Percentiles rank a stretch among this genome's conserved stretches.
Conservation (phyloP, 2,113 vertebrate species). For the Ictalurus punctatus region DNA sequence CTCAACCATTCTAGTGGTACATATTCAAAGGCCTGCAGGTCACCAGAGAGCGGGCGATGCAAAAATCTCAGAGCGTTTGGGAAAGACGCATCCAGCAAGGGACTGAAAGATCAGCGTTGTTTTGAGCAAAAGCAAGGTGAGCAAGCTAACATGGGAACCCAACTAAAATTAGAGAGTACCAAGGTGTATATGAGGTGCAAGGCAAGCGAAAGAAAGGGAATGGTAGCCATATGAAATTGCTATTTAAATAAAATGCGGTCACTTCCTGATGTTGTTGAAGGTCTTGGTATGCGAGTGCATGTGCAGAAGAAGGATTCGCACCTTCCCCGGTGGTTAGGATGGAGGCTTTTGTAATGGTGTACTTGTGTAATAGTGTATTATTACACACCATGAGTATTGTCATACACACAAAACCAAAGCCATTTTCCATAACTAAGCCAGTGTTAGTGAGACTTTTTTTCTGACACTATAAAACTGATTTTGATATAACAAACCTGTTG, state of each 20-base stretch:
- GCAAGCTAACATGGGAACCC: not conserved
- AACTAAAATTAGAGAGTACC: not conserved
- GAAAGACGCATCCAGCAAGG: not conserved
- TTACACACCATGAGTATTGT: not conserved
- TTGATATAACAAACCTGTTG: not conserved
- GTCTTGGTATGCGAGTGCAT: not conserved
- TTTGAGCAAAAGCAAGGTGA: not conserved
- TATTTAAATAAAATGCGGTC: not conserved
- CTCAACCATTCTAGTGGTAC: not conserved
- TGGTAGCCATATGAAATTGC: not conserved
- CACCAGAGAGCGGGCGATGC: not conserved
- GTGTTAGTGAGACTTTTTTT: not conserved
- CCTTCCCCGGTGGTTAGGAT: not conserved
- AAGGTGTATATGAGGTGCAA: not conserved
- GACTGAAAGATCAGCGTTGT: not conserved
- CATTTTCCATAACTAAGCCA: not conserved
- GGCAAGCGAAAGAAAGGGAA: too few relatives aligned
- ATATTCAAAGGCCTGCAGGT: not conserved
- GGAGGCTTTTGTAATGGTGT: not conserved
- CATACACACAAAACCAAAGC: not conserved
- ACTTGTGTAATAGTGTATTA: not conserved
- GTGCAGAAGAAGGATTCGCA: not conserved
- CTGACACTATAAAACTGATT: not conserved
- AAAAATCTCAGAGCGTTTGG: not conserved
- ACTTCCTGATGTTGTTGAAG: not conserved